Conservation (phyloP, 2,797 vertebrate genomes). For the Acestrorhynchus altus region DNA sequence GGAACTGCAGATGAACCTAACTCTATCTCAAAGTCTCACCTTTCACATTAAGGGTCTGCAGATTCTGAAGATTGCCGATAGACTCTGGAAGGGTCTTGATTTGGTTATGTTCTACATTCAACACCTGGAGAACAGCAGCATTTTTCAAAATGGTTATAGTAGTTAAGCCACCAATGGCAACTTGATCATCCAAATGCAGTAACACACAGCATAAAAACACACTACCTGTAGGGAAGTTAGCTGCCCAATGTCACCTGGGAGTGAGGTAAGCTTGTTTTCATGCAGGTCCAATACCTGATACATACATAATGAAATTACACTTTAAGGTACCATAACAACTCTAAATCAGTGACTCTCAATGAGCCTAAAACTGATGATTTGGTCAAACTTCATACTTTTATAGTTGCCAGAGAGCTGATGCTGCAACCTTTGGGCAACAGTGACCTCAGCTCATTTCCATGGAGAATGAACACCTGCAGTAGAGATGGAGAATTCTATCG, state of each 20-base stretch:
- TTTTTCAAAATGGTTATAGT: not conserved
- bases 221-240: slow-evolving; percentile 86
- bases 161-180: not conserved
- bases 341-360: too few species aligned
- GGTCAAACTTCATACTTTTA: slow-evolving; percentile 92
- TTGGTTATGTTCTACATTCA: slow-evolving; percentile 90
- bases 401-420: slow-evolving; percentile 79
- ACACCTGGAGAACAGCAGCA: slow-evolving; percentile 76
- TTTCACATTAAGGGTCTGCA: slow-evolving; percentile 91
- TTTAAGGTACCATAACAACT: too few species aligned
- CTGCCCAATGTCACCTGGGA: slow-evolving; percentile 88
- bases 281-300: slow-evolving; percentile 92
- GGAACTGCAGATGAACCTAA: not conserved
- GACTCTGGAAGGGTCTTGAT: slow-evolving; percentile 85
- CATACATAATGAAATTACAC: too few species aligned
- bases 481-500: not conserved
- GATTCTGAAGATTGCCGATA: slow-evolving; percentile 81
- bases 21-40: slow-evolving; percentile 69
- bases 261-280: slow-evolving; percentile 85
- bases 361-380: too few species aligned
- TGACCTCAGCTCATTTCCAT: slow-evolving; percentile 85
- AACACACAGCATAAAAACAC: not conserved
- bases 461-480: slow-evolving; percentile 89
- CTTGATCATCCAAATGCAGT: not conserved
- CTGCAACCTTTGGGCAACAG: slow-evolving; percentile 88